Base-by-base conservation (phyloP, 2,888 invertebrate genomes). In the Harpagoxenus sublaevis region DNA sequence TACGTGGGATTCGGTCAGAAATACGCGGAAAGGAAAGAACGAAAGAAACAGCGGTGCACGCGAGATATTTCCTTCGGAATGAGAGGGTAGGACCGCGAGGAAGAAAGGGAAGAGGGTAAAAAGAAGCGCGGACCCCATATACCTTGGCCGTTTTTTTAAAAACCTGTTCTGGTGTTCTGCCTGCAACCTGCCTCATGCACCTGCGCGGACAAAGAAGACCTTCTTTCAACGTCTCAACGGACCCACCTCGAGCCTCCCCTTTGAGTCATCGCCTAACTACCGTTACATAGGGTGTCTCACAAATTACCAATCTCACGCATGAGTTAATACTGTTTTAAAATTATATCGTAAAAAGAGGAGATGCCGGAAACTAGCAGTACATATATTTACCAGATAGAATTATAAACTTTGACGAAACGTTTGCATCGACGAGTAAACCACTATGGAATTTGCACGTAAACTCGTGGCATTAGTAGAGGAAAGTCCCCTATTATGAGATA, bases 181-280 rank as follows among this genome's bases (percentile, higher is more conserved):
- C 92, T 92, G 89, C 91, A 92, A 93, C 94, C 93, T 93, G 93
- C 90, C 91, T 89, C 85, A 87, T 83, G 90, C 93, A 94, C 94
- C 93, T 93, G 93, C 87, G 83, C 87, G 89, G 73, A 91, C 88
- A 92, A 92, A 92, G 89, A 65, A 84, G 85, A 48, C 90, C 89
- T 91, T 88, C 90, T 90, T 92, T 89, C 87, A 90, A 85, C 92
- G 91, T 92, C 90, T 88, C 92, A 92, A 91, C 91, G 89, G 88
- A 84, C 89, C 89, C 90, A 90, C 91, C 91, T 85, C 84, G 78
- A 79, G 71, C 93, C 84, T 87, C 81, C 74, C 89, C 85, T 85
- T 84, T 57, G 74, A 75, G 63, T 84, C 71, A 62, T 81, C 77
- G 62, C 53, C 57, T 57, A 65, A 62, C 83, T 77, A 75, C 70